Conservation (phyloP, 2,113 vertebrate genomes). For the Arenaria interpres region DNA sequence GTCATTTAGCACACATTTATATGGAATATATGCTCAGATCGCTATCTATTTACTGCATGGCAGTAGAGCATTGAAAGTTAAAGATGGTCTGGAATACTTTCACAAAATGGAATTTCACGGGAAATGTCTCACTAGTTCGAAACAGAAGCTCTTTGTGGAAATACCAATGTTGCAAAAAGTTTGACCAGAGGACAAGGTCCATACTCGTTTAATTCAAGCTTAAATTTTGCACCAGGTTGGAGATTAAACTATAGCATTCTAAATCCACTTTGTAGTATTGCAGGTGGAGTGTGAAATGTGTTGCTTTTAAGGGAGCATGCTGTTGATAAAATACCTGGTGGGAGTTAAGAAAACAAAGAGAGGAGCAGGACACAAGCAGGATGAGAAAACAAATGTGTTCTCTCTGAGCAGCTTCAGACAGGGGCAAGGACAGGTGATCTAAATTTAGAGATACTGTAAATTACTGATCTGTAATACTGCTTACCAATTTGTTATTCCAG, state of each 20-base stretch:
- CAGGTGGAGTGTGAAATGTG: background rate
- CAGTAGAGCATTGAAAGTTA: background rate
- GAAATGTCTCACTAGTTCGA: background rate
- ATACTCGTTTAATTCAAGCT: background rate
- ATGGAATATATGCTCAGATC: background rate
- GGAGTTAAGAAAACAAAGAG: background rate
- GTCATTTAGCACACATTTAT: background rate
- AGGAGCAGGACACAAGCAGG: background rate
- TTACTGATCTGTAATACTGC: background rate
- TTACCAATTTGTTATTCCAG: background rate
- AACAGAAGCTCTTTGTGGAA: background rate
- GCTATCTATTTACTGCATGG: rapidly evolving
- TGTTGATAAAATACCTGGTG: background rate
- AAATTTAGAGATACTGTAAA: background rate
- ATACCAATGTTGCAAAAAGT: background rate
- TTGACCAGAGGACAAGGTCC: rapidly evolving
- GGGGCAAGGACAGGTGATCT: background rate
- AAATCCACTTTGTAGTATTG: background rate
- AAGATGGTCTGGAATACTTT: background rate
- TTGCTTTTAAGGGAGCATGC: background rate
- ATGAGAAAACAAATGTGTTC: background rate
- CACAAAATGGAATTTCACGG: background rate
- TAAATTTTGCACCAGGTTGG: background rate
- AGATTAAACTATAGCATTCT: rapidly evolving
- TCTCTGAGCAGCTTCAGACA: background rate